Conservation (phyloP, 1,140 invertebrate species). For the Argopecten irradians region DNA sequence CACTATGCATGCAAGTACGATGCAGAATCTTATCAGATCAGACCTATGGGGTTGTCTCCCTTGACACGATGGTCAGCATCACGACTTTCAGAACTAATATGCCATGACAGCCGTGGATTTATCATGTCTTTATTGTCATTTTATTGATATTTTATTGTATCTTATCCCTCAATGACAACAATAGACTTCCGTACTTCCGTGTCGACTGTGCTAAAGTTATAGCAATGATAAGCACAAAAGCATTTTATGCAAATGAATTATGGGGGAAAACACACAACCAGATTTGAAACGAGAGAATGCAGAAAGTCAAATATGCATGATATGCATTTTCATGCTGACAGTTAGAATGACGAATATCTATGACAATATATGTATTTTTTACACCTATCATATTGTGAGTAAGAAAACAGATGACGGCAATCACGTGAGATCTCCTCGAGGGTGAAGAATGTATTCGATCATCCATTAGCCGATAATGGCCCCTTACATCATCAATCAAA, state of each 20-base stretch:
- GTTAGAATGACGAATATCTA: neutral
- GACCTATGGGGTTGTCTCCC: constrained; percentile 12
- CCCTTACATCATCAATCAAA: constrained; percentile 12
- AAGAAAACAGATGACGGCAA: neutral
- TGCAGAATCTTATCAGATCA: neutral
- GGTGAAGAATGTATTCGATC: neutral
- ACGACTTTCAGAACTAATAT: neutral
- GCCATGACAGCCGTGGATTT: neutral
- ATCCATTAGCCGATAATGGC: constrained; percentile 15
- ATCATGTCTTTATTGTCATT: neutral
- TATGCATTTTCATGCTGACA: neutral
- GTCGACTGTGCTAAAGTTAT: neutral
- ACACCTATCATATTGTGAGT: neutral
- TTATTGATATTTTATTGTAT: neutral
- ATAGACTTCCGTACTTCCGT: neutral
- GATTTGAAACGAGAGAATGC: neutral
- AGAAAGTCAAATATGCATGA: neutral
- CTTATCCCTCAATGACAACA: too few relatives aligned
- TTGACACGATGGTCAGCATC: neutral
- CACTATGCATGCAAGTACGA: neutral
- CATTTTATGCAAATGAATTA: neutral
- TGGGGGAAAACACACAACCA: neutral
- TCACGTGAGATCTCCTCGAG: neutral
- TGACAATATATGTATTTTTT: neutral
- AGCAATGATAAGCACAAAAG: neutral